Evolutionary conservation across 1,140 invertebrate species (phyloP).

Genomic region (Grapholita molesta): DNA sequence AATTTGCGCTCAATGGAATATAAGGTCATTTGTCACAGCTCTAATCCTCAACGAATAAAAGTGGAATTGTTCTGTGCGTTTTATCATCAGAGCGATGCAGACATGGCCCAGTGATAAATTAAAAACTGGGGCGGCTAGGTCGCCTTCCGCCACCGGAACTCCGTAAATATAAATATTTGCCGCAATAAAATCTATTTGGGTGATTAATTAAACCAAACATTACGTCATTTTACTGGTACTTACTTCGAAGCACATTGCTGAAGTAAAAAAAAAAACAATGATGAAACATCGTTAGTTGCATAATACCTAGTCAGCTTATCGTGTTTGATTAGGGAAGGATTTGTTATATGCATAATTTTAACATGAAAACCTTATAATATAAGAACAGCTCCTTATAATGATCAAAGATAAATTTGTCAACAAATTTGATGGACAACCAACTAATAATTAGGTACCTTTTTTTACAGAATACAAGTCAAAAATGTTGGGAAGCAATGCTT

Average conservation of each 20-base stretch:
- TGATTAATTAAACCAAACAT: constrained; percentile 56
- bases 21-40: neutral
- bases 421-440: no score
- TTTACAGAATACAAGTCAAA: no score
- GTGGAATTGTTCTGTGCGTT: neutral
- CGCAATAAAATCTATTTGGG: constrained; percentile 56
- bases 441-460: no score
- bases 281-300: constrained; percentile 30
- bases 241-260: neutral
- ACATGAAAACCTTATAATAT: no score
- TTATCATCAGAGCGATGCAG: neutral
- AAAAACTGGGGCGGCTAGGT: constrained; percentile 33
- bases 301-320: constrained; percentile 12
- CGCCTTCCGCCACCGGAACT: constrained; percentile 27
- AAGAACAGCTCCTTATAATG: no score
- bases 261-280: constrained; percentile 25
- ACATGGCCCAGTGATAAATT: neutral
- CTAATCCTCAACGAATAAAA: neutral
- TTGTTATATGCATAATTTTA: no score
- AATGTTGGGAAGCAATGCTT: no score
- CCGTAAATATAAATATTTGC: constrained; percentile 61
- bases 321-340: constrained; percentile 17
- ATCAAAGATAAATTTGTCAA: neutral
- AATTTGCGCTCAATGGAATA: no score
- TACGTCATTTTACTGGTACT: constrained; percentile 35